Base-by-base conservation (phyloP, 2,113 vertebrate species). In the Epinephelus lanceolatus region DNA sequence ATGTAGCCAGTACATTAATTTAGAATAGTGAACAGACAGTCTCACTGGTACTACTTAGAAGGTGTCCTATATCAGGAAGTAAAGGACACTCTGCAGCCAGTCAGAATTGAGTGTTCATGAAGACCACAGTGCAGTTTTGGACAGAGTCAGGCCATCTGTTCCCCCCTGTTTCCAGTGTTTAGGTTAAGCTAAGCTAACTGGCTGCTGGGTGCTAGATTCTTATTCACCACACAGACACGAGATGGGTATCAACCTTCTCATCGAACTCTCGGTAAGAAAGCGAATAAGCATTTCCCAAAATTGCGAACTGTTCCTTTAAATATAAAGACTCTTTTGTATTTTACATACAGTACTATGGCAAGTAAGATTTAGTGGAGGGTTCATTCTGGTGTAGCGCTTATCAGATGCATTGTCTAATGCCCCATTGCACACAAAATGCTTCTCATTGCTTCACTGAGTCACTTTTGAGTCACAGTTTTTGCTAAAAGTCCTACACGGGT, bases 401-500 rank as follows among this genome's bases (percentile, higher is more conserved):
- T 66, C 52, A 42, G 45, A 71, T 60, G 74, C 33, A 4, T 56
- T 57, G 56, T 15, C 33, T 1, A n/a, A 3, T 61, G 21, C 52
- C 65, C 25, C 18, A 11, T 0, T 17, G 13, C 25, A 51, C 66
- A 56, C 47, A n/a, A 72, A 84, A 33, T 72, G 18, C 61, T 42
- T 25, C 6, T 60, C 21, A 21, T 12, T 27, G 73, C 59, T 45
- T 59, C 18, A 67, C 12, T 40, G 19, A 62, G 56, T 57, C 40
- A n/a, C 47, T 40, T 42, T n/a, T n/a, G n/a, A n/a, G n/a, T n/a
- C n/a, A 33, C 1, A 60, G 23, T 61, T 79, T 63, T 72, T 45
- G 53, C 37, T 17, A 57, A 65, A 65, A 62, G 23, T 47, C 9
- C 13, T 25, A n/a, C 18, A 4, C 55, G 27, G 23, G 8, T 63